Evolutionary conservation across 1,140 invertebrate species (phyloP), one percentile per base, ranked within the genome.

Genomic region (Wasmannia auropunctata): DNA sequence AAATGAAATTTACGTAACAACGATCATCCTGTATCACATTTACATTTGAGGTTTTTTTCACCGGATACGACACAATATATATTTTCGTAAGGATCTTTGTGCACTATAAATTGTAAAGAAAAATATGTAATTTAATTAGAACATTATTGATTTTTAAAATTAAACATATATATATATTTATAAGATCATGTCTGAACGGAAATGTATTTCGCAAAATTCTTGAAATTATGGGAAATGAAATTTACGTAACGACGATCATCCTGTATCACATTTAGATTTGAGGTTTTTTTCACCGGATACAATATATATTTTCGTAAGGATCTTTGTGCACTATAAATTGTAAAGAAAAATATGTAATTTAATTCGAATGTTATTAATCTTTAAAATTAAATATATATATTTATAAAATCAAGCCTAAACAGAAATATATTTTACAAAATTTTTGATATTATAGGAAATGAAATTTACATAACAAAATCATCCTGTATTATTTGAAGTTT

Each of bases 41-140:
- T n/a, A n/a, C n/a, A n/a, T n/a, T n/a, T 97, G 80, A 98, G 98
- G 86, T 97, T 97, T 93, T 98, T 98, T 91, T 96, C 95, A 0
- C 98, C 98, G 70, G 96, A 96, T 60, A 98, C 96, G 0, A 98
- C 98, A 93, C 97, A 98, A 92, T 98, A 98, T 49, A 98, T 96
- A 93, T 98, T 98, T 94, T 98, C 98, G 94, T 98, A 98, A 31
- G 97, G 97, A 94, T 98, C 98, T 94, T 98, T 98, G 93, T 98
- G 98, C 97, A 98, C 97, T 98, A 34, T 2, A 80, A 80, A 56
- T 79, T 54, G 8, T 11, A 46, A n/a, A n/a, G n/a, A n/a, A n/a
- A n/a, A n/a, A n/a, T n/a, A n/a, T n/a, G n/a, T n/a, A n/a, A n/a
- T n/a, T n/a, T n/a, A n/a, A n/a, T n/a, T n/a, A n/a, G n/a, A n/a